A percentile compares a stretch with the other conserved stretches of the same genome.
Conservation (phyloP, 2,888 invertebrate species). For the Mamestra brassicae region DNA sequence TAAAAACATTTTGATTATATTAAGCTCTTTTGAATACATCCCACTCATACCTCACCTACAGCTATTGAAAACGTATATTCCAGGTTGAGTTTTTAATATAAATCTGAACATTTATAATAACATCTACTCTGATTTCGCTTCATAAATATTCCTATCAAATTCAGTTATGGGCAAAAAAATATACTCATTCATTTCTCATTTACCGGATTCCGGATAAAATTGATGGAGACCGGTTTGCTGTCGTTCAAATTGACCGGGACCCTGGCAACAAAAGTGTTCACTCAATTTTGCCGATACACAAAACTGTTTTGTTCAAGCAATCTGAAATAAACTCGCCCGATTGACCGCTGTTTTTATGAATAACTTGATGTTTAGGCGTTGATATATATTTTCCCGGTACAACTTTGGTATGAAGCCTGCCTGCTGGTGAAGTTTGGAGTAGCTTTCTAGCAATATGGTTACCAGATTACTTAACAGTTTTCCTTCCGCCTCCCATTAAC, state of each 20-base stretch:
- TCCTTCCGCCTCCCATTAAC: not conserved
- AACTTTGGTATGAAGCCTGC: not conserved
- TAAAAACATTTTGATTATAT: slow-evolving; percentile 5
- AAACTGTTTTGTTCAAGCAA: slow-evolving; percentile 41
- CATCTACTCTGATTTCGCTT: slow-evolving; percentile 18
- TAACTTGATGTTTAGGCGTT: slow-evolving; percentile 13
- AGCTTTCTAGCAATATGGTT: slow-evolving; percentile 14
- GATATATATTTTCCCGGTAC: not conserved
- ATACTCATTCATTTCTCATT: slow-evolving; percentile 37
- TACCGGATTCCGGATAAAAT: slow-evolving; percentile 28
- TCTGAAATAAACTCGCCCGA: slow-evolving; percentile 30
- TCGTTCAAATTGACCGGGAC: slow-evolving; percentile 37
- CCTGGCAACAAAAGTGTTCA: slow-evolving; percentile 26
- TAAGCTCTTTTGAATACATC: slow-evolving; percentile 5
- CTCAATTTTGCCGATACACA: slow-evolving; percentile 31
- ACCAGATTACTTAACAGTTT: slow-evolving; percentile 18
- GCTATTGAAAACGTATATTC: slow-evolving; percentile 19
- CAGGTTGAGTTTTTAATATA: slow-evolving; percentile 13
- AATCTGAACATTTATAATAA: slow-evolving; percentile 24
- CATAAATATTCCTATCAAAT: slow-evolving; percentile 43
- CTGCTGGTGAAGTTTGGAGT: slow-evolving; percentile 15
- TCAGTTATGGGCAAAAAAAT: slow-evolving; percentile 40
- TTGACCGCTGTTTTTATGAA: slow-evolving; percentile 30
- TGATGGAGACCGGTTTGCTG: slow-evolving; percentile 24
- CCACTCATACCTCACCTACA: slow-evolving; percentile 4